A percentile compares a stretch with the other conserved stretches of the same genome.
Conservation (phyloP, 2,888 invertebrate genomes). For the Anthophora plumipes region DNA sequence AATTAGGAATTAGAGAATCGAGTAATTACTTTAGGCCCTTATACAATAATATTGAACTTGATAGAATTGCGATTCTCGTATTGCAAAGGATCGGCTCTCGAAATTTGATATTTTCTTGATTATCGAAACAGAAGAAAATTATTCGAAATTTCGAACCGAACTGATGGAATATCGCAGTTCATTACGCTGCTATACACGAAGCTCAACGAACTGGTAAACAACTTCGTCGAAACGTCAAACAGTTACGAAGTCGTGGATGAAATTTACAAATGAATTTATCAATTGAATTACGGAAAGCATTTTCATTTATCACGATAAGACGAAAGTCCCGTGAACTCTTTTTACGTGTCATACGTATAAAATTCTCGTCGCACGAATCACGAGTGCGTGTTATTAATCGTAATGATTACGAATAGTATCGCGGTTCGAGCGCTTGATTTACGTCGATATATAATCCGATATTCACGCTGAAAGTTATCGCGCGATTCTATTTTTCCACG, state of each 20-base stretch:
- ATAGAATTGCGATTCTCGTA: no score
- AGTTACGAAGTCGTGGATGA: not conserved
- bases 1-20: no score
- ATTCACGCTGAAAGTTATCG: constrained; percentile 34
- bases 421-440: not conserved
- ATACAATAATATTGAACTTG: no score
- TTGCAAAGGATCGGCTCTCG: no score
- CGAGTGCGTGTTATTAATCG: constrained; percentile 19
- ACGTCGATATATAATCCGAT: constrained; percentile 27
- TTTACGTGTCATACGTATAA: not conserved
- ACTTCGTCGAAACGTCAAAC: not conserved
- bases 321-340: not conserved
- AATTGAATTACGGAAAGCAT: not conserved
- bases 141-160: not conserved
- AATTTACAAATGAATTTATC: not conserved
- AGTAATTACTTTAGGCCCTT: no score
- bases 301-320: not conserved
- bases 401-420: constrained; percentile 4
- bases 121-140: not conserved
- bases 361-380: not conserved
- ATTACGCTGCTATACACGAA: not conserved
- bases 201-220: not conserved
- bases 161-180: not conserved
- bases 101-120: not conserved
- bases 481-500: constrained; percentile 14